Base-by-base conservation (phyloP, 2,888 invertebrate genomes). In the Leptogaster cylindrica region DNA sequence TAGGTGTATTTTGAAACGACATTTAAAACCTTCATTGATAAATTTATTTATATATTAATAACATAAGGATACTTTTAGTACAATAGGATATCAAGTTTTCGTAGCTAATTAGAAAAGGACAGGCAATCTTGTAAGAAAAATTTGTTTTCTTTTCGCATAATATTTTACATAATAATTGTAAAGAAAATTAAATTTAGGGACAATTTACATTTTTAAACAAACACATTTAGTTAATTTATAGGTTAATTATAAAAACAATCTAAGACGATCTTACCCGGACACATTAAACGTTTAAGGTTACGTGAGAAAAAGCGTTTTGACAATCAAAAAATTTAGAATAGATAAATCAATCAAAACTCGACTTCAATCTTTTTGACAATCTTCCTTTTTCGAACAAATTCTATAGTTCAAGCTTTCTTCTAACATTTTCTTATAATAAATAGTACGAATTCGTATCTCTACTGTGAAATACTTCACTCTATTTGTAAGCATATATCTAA, bases 271-370 rank as follows among this genome's bases (percentile, higher is more conserved):
- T n/a, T n/a, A n/a, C n/a, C n/a, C n/a, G n/a, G n/a, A n/a, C 23
- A 51, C 28, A 28, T 44, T 61, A 44, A 61, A 61, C 39, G 20
- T 39, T 48, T 52, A 52, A 65, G 65, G 52, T 65, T 52, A 52
- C 39, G 65, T 65, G 52, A 80, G 78, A 79, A 76, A 76, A 76
- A 77, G 81, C 81, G 81, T 81, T 79, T 81, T 79, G 81, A 81
- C 81, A 81, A 81, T 81, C 81, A 81, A 75, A 74, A 73, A 75
- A 39, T 41, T 41, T 65, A 65, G 65, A 10, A 41, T 65, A 51
- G 65, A 23, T 16, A 48, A 64, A 72, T 76, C 72, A 72, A 68
- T 51, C 48, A 69, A 68, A 58, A 67, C 36, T 41, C 41, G 31
- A 69, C 28, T 51, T 70, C 63, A 55, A 66, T 48, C 50, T 51